These are phyloP conservation scores for Morelia viridis DNA, from an alignment of 2,797 vertebrate species.

Conservation along the genomic window DNA sequence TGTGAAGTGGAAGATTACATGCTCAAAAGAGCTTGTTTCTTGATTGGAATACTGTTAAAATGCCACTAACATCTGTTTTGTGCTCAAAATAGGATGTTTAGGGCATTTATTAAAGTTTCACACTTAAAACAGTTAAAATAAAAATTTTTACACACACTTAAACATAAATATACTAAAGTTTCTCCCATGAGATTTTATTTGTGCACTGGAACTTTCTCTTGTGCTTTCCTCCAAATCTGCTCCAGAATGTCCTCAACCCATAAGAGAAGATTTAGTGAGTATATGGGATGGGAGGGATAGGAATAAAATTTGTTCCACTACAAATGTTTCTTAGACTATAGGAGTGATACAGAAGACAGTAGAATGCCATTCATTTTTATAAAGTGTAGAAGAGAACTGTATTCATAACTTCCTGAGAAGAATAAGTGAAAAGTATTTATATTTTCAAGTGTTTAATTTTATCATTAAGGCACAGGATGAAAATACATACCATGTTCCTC, in stretches of 20 bases:
- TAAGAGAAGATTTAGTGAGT: not conserved
- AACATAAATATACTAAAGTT: not conserved
- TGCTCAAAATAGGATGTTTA: not conserved
- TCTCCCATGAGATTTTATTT: not conserved
- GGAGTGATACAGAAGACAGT: not conserved
- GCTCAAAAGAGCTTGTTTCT: not conserved
- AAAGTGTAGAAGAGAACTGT: not conserved
- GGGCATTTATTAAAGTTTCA: not conserved
- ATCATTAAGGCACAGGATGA: slow-evolving; percentile 38
- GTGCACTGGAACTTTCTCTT: not conserved
- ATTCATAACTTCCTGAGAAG: not conserved
- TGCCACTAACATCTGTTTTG: not conserved
- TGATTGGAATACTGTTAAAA: not conserved
- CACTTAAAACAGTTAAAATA: not conserved
- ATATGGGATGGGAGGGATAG: not conserved
- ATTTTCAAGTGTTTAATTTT: not conserved
- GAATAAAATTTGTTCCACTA: not conserved
- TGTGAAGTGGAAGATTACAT: not conserved
- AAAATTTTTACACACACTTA: not conserved
- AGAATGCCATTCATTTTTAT: not conserved
- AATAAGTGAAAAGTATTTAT: not conserved
- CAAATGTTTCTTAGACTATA: not conserved
- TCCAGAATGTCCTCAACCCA: not conserved
- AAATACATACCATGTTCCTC: slow-evolving; percentile 92
- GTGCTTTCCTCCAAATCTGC: not conserved